Conservation (phyloP, 2,113 vertebrate genomes). For the human (Homo sapiens) region DNA sequence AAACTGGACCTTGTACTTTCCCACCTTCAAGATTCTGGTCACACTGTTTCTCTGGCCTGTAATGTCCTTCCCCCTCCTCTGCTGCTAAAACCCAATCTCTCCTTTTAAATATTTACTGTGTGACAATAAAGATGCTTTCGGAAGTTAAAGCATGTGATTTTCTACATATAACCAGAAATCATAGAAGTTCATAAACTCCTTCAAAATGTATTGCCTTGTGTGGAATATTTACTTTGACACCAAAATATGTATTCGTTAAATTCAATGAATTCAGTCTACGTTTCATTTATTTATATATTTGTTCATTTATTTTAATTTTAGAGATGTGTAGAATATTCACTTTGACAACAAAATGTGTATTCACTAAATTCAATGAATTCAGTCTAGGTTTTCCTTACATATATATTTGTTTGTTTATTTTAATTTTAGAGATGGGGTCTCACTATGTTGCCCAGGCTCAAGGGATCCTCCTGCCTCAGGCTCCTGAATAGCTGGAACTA, state of each 20-base stretch:
- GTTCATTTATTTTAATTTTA: background rate
- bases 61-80: background rate
- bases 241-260: background rate
- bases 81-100: background rate
- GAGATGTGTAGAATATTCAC: background rate
- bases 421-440: background rate
- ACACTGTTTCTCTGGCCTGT: slow-evolving; percentile 7
- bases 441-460: background rate
- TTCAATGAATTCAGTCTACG: background rate
- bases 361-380: background rate
- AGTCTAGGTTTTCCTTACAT: background rate
- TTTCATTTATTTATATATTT: background rate
- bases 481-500: background rate
- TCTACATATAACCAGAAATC: background rate
- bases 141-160: background rate
- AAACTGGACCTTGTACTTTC: slow-evolving; percentile 1
- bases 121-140: background rate
- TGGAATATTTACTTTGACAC: background rate
- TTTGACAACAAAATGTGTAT: background rate
- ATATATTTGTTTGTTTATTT: background rate
- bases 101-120: background rate
- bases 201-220: background rate
- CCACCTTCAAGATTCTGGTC: background rate
- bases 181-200: background rate
- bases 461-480: background rate